Percentiles rank a stretch among this genome's conserved stretches.
phyloP scores from a whole-genome alignment of 1,140 invertebrate species.

The Paraescarpia echinospica region DNA sequence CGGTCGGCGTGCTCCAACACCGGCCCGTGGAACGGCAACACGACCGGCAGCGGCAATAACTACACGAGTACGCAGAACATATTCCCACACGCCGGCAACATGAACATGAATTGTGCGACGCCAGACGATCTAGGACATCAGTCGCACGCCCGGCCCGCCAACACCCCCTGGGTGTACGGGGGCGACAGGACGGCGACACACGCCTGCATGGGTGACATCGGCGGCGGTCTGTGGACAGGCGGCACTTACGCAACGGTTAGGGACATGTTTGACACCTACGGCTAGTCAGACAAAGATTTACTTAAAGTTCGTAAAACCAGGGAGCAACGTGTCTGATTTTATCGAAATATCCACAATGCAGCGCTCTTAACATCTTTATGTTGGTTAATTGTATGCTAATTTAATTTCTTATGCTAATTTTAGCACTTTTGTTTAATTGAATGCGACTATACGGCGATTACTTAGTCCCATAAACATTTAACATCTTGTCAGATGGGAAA shows the following conservation, averaged over 20 bases:
- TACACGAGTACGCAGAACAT: background rate
- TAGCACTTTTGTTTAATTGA: background rate
- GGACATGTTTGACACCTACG: background rate
- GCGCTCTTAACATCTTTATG: background rate
- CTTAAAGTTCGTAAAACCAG: background rate
- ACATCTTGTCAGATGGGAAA: background rate
- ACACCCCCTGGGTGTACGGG: background rate
- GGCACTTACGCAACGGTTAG: background rate
- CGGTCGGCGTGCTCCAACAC: constrained; percentile 5
- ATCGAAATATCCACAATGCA: background rate
- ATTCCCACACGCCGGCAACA: background rate
- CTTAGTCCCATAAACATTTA: background rate
- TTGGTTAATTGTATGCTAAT: background rate
- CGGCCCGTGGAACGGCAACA: background rate
- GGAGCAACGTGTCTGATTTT: background rate
- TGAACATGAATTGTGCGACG: background rate
- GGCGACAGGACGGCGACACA: background rate
- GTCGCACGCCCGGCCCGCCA: background rate
- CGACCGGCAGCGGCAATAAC: background rate
- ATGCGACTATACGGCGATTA: background rate
- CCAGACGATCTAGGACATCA: background rate
- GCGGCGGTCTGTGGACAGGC: background rate
- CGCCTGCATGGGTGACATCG: background rate
- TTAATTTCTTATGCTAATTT: background rate
- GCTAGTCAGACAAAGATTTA: background rate